Percentiles rank a stretch among this genome's conserved stretches.
These are phyloP conservation scores for Thalassaphorura encarpata DNA, from an alignment of 1,140 invertebrate genomes.

Conservation along the genomic window DNA sequence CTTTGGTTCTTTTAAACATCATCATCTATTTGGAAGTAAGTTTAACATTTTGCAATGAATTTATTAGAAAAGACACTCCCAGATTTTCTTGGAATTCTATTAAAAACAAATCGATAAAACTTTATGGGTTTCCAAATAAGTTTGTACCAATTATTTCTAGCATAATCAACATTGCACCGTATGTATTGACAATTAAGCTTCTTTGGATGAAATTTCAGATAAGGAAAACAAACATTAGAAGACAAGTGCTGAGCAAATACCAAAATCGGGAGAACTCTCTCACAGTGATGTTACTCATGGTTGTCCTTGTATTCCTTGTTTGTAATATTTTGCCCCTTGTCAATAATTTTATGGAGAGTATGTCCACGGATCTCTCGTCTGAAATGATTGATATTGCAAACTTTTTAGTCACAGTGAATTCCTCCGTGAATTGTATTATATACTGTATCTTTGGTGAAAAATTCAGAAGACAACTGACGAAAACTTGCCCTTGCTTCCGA, in stretches of 20 bases:
- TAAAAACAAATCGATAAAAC: not conserved
- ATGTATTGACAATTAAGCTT: not conserved
- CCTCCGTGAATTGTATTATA: slow-evolving; percentile 92
- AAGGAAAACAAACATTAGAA: slow-evolving; percentile 63
- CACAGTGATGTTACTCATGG: slow-evolving; percentile 86
- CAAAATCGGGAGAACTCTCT: slow-evolving; percentile 75
- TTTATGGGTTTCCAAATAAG: not conserved
- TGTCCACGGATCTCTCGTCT: slow-evolving; percentile 38
- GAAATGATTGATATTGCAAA: slow-evolving; percentile 45
- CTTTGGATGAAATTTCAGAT: slow-evolving; percentile 51
- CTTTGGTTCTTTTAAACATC: slow-evolving; percentile 72
- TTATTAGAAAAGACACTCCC: not conserved
- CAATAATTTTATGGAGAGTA: slow-evolving; percentile 79
- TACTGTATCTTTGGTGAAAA: slow-evolving; percentile 96
- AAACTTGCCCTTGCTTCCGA: not conserved
- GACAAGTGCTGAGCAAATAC: slow-evolving; percentile 63
- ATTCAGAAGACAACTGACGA: slow-evolving; percentile 49
- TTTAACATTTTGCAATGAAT: not conserved
- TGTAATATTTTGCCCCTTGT: slow-evolving; percentile 84
- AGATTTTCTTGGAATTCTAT: slow-evolving; percentile 4
- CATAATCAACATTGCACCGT: not conserved
- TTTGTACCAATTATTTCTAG: not conserved
- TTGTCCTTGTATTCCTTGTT: slow-evolving; percentile 84
- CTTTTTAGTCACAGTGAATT: slow-evolving; percentile 88
- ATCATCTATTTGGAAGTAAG: slow-evolving; percentile 70